Conservation (phyloP, 2,113 vertebrate genomes). For the Lipotes vexillifer region DNA sequence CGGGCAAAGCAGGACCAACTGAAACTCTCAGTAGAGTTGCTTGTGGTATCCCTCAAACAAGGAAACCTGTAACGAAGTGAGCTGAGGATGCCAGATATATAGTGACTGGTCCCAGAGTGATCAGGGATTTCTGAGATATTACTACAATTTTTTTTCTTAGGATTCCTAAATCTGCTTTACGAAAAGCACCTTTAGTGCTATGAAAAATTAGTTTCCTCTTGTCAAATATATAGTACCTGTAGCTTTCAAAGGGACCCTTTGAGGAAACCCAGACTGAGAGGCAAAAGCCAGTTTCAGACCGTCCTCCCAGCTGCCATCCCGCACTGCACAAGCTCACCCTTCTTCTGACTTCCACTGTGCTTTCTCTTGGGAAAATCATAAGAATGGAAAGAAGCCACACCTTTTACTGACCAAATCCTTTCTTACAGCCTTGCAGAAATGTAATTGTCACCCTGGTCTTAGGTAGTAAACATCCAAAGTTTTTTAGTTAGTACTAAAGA, state of each 20-base stretch:
- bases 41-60: no score
- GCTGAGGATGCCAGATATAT: not conserved
- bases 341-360: not conserved
- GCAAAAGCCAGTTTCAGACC: not conserved
- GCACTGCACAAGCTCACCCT: no score
- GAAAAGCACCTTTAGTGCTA: not conserved
- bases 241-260: not conserved
- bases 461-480: not conserved
- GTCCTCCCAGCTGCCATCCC: not conserved
- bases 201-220: not conserved
- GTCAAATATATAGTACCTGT: not conserved
- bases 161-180: not conserved
- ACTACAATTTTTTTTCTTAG: not conserved
- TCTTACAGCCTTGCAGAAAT: not conserved
- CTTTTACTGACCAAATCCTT: not conserved
- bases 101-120: not conserved
- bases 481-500: constrained; percentile 14
- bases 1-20: not conserved
- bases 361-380: not conserved
- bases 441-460: not conserved
- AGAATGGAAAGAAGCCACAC: not conserved
- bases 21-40: not conserved
- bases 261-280: not conserved
- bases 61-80: not conserved
- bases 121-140: not conserved